Evolutionary conservation across 1,140 invertebrate species (phyloP), one percentile per base, ranked within the genome.

Genomic region (Asbolus verrucosus): DNA sequence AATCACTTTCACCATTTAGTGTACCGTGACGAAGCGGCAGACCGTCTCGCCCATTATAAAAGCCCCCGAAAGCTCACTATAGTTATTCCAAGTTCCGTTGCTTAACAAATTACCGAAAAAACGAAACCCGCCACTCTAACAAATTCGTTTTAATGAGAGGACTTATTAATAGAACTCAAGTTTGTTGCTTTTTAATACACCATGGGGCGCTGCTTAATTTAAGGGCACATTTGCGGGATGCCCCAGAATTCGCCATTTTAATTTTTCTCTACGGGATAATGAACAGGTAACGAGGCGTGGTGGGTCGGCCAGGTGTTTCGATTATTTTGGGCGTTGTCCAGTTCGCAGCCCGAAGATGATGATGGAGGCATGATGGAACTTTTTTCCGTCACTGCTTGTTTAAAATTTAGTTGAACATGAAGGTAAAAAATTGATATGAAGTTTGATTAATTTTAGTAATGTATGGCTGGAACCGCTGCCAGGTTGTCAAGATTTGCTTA

Each of bases 1-100:
- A 72, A 72, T 72, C 60, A 68, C 66, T 72, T 68, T 65, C 41
- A 39, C 33, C 66, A 66, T 62, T 71, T 71, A 71, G 65, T 67
- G 70, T 67, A 67, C 21, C 70, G 59, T 62, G 46, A 21, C 70
- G 27, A 60, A 63, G 39, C 36, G 43, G 54, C 39, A 65, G 62
- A 65, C 62, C 62, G 38, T 65, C 39, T 43, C 62, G 41, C 39
- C 19, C 27, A 65, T 63, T 62, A 41, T 62, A 62, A 62, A 36
- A 62, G 36, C 59, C 27, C 27, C 46, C 46, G 21, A 54, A 54
- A 54, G 41, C 41, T 46, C 41, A 16, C 46, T 14, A 3, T 54
- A 27, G n/a, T n/a, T 54, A 54, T 54, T 54, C 46, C 33, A 14
- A 21, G 61, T 63, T 63, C 60, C 61, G 61, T 21, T 41, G 61